Conservation (phyloP, 2,113 vertebrate genomes). For the Strix uralensis region DNA sequence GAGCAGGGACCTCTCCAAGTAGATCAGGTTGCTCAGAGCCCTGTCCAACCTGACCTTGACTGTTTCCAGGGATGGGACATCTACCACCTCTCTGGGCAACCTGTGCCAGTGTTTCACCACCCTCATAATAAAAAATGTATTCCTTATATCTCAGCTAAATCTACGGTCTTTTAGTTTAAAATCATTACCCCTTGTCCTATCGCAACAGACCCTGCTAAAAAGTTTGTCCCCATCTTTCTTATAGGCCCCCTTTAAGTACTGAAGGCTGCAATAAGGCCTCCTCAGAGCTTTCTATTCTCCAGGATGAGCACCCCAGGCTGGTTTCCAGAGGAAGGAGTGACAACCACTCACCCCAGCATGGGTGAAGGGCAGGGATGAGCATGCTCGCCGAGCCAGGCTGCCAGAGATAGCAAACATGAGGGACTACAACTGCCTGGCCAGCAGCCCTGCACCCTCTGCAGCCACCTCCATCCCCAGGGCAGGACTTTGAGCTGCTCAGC, state of each 20-base stretch:
- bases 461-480: not conserved
- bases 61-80: not conserved
- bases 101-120: not conserved
- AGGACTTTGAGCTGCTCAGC: not conserved
- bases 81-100: not conserved
- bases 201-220: not conserved
- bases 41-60: not conserved
- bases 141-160: not conserved
- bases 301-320: not conserved
- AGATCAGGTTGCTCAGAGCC: not conserved
- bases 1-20: not conserved
- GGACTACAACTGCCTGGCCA: not conserved
- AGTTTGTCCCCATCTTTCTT: not conserved
- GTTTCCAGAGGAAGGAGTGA: not conserved
- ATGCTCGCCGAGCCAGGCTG: rapidly evolving
- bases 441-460: not conserved
- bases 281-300: not conserved
- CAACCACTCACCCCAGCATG: rapidly evolving
- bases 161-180: not conserved
- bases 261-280: no score
- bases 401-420: not conserved
- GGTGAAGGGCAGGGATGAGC: not conserved
- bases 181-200: not conserved
- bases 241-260: not conserved
- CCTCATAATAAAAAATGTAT: not conserved